Evolutionary conservation across 2,797 vertebrate genomes (phyloP), one percentile per base, ranked within the genome.

Genomic region (Pempheris klunzingeri): DNA sequence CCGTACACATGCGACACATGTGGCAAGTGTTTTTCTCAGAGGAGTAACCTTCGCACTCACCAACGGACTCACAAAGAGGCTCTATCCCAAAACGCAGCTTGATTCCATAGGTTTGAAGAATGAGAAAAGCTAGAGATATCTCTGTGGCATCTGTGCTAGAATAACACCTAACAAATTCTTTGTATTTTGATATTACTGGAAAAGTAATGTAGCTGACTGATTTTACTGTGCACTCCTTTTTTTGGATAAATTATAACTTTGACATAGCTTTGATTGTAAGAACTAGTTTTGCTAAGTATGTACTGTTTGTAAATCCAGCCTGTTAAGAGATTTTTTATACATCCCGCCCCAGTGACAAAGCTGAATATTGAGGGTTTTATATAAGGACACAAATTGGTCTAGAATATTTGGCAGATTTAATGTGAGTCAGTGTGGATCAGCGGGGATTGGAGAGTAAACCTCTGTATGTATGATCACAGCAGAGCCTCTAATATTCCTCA

Each of bases 11-110:
- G 95, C 30, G 66, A 78, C 1, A 89, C 70, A 0, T 96, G 95
- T 4, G 95, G 94, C 41, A 94, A 94, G 70, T 71, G 92, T 41
- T 96, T 96, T 50, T 94, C 95, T 4, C 95, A 96, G 84, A 93
- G 94, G 82, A 96, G 95, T n/a, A 96, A 95, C 88, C 92, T 96
- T 18, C 94, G 95, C 59, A 95, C 95, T 7, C 95, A 96, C 67
- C 94, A 95, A 73, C 85, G 94, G 86, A 95, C 90, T 68, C 95
- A 96, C 90, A 92, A 88, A 63, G 93, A 93, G 24, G 53, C 57
- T 18, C 43, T 77, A 3, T 17, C 66, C 18, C 88, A 90, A 36
- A 90, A 86, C 1, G 30, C 73, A 9, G 68, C 78, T 69, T 90
- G 78, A 92, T 43, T 38, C 5, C 11, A 4, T 5, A 11, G 4